phyloP scores from a whole-genome alignment of 2,113 vertebrate species.

The Paradoxurus hermaphroditus region DNA sequence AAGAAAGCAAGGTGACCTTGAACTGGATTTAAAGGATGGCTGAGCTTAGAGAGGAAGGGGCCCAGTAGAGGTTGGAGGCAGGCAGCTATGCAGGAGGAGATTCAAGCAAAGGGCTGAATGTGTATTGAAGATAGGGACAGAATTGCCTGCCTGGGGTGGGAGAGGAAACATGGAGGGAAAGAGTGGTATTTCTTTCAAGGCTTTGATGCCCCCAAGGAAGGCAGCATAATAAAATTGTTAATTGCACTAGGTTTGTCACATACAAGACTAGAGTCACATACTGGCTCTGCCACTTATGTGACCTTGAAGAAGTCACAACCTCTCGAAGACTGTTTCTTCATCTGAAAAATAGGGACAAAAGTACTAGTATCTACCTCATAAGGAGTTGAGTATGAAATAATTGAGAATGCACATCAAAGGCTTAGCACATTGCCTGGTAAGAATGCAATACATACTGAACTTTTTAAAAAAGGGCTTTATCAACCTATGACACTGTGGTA shows the following conservation, averaged over 20 bases:
- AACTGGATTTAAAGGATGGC: not conserved
- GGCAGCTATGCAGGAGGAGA: not conserved
- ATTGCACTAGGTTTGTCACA: not conserved
- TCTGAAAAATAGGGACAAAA: not conserved
- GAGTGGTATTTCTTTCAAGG: not conserved
- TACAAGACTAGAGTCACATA: not conserved
- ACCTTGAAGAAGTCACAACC: not conserved
- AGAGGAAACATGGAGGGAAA: not conserved
- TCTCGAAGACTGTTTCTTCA: not conserved
- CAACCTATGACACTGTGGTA: not conserved
- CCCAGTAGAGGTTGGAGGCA: not conserved
- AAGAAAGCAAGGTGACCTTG: not conserved
- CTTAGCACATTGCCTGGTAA: not conserved
- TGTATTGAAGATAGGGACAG: not conserved
- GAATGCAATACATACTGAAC: not conserved
- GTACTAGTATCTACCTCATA: not conserved
- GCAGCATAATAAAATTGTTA: not conserved
- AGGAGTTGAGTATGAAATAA: not conserved
- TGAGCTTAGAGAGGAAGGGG: not conserved
- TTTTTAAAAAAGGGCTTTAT: not conserved
- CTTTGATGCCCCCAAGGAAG: not conserved
- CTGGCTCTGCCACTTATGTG: not conserved
- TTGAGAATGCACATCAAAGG: not conserved
- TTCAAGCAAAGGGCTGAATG: not conserved
- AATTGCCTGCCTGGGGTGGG: not conserved